A percentile compares a stretch with the other conserved stretches of the same genome.
phyloP scores from a whole-genome alignment of 2,888 invertebrate genomes.

The Andrena flavipes region DNA sequence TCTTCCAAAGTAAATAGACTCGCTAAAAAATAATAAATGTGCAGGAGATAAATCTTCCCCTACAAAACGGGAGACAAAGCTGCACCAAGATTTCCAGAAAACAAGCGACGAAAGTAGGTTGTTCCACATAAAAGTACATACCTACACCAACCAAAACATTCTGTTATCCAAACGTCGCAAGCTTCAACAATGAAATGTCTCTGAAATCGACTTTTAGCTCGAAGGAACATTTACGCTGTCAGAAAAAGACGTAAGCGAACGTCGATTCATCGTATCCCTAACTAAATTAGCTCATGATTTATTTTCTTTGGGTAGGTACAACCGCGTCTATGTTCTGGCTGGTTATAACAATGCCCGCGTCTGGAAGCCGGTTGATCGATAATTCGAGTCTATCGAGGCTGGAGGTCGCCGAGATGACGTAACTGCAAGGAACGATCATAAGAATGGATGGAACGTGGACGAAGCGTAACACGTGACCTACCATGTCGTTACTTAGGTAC shows the following conservation, averaged over 20 bases:
- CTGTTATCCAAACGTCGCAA: no score
- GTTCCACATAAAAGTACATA: no score
- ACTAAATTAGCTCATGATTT: conserved; percentile 4
- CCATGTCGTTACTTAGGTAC: conserved; percentile 61
- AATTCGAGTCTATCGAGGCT: conserved; percentile 21
- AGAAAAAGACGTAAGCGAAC: background rate
- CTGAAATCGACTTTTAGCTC: no score
- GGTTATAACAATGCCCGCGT: background rate
- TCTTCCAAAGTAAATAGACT: no score
- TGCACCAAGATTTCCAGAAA: no score
- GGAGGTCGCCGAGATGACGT: conserved; percentile 35
- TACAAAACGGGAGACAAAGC: no score
- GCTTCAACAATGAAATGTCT: background rate
- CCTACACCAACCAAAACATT: no score
- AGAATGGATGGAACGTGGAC: conserved; percentile 59
- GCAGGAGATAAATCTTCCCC: no score
- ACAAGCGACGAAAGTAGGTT: no score
- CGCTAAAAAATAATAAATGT: no score
- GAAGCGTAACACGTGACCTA: conserved; percentile 52
- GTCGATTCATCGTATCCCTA: background rate
- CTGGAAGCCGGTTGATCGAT: conserved; percentile 22
- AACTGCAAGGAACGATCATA: conserved; percentile 33
- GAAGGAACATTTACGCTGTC: background rate
- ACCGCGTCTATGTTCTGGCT: background rate
- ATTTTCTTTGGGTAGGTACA: background rate